Base-by-base conservation (phyloP, 2,888 invertebrate genomes). In the Drosophila quinaria region DNA sequence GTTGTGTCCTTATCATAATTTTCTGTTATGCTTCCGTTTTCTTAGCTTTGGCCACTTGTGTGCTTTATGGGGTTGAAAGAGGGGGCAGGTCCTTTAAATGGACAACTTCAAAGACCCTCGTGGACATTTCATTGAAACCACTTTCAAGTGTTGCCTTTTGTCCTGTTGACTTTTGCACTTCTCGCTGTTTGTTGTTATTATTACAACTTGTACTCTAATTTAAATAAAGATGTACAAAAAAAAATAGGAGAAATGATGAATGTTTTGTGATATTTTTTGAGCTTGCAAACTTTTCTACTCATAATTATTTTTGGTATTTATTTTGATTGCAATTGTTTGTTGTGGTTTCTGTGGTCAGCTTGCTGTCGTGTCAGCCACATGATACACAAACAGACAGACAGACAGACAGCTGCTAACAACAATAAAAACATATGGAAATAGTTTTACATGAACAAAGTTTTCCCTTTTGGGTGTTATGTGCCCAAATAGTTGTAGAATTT, bases 101-200 rank as follows among this genome's bases (percentile, higher is more conserved):
- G 67, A 49, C 50, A 80, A 78, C 82, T 87, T 87, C 87, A 87
- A 87, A 87, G 84, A 66, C 35, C 54, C 64, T 66, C 54, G 60
- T 68, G 76, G 67, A 67, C 78, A 73, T 80, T 86, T 84, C 72
- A 81, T 84, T 77, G 74, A 71, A 73, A 73, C 62, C 80, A 68
- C 66, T 73, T 64, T 68, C 69, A 64, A 74, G 58, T 70, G 65
- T 37, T 44, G 55, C 46, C 49, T 52, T 52, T 51, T 72, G 71
- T 47, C 41, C 54, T 46, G 25, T 46, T 55, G 67, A 67, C 56
- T 59, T 61, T 49, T 63, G 64, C 47, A 29, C 10, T 58, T 31
- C 19, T 46, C 25, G 29, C 29, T 29, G 29, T 29, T 29, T 56
- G 4, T 10, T 19, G 11, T 33, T 46, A 10, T 25, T 64, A 67